Evolutionary conservation across 1,140 invertebrate genomes (phyloP).

Genomic region (Macrosteles quadrilineatus): DNA sequence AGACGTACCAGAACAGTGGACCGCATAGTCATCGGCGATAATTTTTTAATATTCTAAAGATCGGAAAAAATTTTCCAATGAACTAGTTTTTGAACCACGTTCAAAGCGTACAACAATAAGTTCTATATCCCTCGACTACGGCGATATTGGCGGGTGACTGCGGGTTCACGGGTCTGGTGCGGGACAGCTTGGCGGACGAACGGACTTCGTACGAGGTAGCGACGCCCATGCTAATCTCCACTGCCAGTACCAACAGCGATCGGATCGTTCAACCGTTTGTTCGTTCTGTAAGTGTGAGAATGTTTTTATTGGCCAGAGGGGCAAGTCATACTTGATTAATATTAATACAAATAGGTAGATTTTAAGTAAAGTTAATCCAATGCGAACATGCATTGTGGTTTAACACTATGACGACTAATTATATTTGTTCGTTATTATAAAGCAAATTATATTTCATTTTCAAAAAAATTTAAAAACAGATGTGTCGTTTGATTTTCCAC

Average conservation of each 20-base stretch:
- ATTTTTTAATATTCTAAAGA: too few species aligned
- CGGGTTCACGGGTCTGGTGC: too few species aligned
- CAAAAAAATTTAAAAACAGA: conserved; percentile 3
- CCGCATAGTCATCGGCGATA: too few species aligned
- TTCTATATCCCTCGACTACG: too few species aligned
- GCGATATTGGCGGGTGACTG: too few species aligned
- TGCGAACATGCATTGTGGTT: conserved; percentile 21
- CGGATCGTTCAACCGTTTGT: conserved; percentile 16
- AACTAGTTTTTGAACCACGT: too few species aligned
- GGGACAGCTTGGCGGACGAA: too few species aligned
- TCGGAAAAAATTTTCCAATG: too few species aligned
- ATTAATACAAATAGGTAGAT: conserved; percentile 26
- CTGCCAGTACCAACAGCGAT: conserved; percentile 10
- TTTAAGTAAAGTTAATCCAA: conserved; percentile 22
- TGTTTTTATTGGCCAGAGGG: conserved; percentile 20
- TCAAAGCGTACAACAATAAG: too few species aligned
- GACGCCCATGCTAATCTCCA: conserved; percentile 21
- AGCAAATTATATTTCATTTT: conserved; percentile 27
- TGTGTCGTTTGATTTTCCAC: neutral
- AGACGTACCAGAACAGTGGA: neutral
- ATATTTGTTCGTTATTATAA: conserved; percentile 27
- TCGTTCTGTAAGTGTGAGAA: conserved; percentile 25
- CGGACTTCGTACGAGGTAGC: neutral
- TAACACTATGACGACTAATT: conserved; percentile 25
- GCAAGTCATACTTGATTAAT: conserved; percentile 23